phyloP scores from a whole-genome alignment of 2,113 vertebrate genomes.

The Trichechus manatus region DNA sequence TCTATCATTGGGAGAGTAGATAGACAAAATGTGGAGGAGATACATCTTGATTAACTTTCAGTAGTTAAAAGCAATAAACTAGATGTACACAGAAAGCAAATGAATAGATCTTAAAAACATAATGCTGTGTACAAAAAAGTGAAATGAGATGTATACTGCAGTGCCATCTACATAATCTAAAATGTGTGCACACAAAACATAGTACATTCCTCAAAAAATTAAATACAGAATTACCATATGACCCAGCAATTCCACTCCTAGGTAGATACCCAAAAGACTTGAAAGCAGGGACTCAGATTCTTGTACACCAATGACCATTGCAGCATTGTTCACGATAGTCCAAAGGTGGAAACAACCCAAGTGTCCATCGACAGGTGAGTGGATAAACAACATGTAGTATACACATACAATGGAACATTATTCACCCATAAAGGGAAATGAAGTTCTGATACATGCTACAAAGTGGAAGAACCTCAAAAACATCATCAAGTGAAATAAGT shows the following conservation, averaged over 20 bases:
- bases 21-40: slow-evolving; percentile 29
- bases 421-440: neutral
- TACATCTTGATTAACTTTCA: neutral
- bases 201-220: neutral
- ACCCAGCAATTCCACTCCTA: neutral
- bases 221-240: neutral
- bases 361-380: neutral
- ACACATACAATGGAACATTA: neutral
- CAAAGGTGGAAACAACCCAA: neutral
- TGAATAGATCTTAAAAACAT: neutral
- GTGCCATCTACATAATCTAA: slow-evolving; percentile 7
- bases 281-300: neutral
- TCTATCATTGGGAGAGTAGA: neutral
- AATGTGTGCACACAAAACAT: neutral
- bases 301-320: neutral
- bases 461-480: too few species aligned
- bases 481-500: too few species aligned
- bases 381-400: neutral
- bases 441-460: too few species aligned
- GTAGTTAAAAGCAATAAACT: slow-evolving; percentile 26
- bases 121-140: neutral
- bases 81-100: slow-evolving; percentile 31
- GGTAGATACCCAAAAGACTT: neutral
- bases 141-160: neutral
- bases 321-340: neutral